phyloP scores from a whole-genome alignment of 2,888 invertebrate species.

The Diarsia mendica region DNA sequence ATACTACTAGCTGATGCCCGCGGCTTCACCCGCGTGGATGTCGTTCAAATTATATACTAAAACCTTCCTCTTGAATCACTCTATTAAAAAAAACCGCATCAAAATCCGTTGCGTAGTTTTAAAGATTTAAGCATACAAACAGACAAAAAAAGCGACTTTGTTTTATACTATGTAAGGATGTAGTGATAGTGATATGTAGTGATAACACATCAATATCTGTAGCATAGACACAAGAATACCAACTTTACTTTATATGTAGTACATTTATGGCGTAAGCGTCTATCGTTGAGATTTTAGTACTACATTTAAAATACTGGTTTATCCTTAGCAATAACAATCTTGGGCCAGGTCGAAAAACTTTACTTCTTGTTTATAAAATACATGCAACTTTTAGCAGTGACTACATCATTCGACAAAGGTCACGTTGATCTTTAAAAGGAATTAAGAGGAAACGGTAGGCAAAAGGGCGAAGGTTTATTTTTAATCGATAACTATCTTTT shows the following conservation, averaged over 20 bases:
- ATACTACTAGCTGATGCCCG: no score
- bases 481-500: background rate
- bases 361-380: constrained; percentile 21
- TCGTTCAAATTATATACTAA: no score
- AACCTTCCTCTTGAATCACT: no score
- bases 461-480: background rate
- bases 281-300: background rate
- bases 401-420: constrained; percentile 18
- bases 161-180: no score
- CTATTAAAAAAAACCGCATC: no score
- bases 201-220: background rate
- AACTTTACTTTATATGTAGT: background rate
- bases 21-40: no score
- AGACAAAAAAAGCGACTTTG: no score
- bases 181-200: no score
- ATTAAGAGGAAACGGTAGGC: background rate
- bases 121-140: no score
- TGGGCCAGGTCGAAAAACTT: constrained; percentile 49
- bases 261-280: background rate
- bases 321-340: constrained; percentile 7
- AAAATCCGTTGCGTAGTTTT: no score
- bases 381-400: constrained; percentile 27
- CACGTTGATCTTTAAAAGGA: constrained; percentile 15
- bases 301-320: constrained; percentile 32
- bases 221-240: background rate